Percentiles rank a stretch among this genome's conserved stretches.
Conservation (phyloP, 64 coral and sea anemone species). For the Hydrozoanthus tunicans region DNA sequence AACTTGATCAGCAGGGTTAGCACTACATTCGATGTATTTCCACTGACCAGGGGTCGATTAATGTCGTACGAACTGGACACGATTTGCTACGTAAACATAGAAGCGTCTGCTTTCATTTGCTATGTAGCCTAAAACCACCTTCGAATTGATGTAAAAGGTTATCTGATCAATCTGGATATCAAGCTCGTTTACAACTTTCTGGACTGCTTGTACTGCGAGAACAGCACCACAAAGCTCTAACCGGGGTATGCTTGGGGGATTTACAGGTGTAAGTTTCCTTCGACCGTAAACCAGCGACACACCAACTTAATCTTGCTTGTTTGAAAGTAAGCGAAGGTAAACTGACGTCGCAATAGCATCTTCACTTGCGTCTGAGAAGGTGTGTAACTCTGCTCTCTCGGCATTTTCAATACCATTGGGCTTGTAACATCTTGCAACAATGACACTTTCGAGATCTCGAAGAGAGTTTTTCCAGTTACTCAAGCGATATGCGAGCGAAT, state of each 20-base stretch:
- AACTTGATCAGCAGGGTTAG: slow-evolving; percentile 33
- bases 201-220: not conserved
- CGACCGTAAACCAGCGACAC: not conserved
- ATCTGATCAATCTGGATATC: not conserved
- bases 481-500: slow-evolving; percentile 13
- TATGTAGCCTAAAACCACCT: slow-evolving; percentile 36
- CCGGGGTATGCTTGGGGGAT: slow-evolving; percentile 5
- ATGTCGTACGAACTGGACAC: not conserved
- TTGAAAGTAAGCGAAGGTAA: not conserved
- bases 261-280: not conserved
- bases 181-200: slow-evolving; percentile 1
- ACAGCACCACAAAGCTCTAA: slow-evolving; percentile 24
- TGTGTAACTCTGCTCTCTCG: slow-evolving; percentile 36
- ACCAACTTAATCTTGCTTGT: not conserved
- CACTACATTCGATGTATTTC: slow-evolving; percentile 40
- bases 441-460: slow-evolving; percentile 5
- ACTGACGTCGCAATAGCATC: slow-evolving; percentile 4
- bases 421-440: slow-evolving; percentile 23
- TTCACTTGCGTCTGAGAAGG: slow-evolving; percentile 64
- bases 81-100: slow-evolving; percentile 56
- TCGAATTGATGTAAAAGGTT: not conserved
- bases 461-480: slow-evolving; percentile 36
- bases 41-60: slow-evolving; percentile 28
- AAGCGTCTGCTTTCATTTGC: slow-evolving; percentile 26
- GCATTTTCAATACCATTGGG: slow-evolving; percentile 8